Evolutionary conservation across 1,140 invertebrate species (phyloP).

Genomic region (Holcopasites calliopsidis): DNA sequence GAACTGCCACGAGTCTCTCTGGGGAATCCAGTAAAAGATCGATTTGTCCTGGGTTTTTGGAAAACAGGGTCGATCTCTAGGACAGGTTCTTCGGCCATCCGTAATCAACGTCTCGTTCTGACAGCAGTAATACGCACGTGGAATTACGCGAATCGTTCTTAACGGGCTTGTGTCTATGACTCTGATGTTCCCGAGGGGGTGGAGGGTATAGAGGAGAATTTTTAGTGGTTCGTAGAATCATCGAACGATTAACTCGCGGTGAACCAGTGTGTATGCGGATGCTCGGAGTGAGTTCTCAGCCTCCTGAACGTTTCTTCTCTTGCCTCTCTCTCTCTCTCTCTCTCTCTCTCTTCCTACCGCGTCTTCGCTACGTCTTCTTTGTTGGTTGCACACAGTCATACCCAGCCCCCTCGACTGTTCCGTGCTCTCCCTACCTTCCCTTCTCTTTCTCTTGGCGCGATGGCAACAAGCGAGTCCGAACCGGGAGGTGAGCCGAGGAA

Average conservation of each 20-base stretch:
- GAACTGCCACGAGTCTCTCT: background rate
- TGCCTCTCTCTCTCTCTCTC: too few relatives aligned
- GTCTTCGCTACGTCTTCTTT: conserved; percentile 21
- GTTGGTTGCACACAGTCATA: background rate
- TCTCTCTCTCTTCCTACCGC: background rate
- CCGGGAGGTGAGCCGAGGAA: conserved; percentile 55
- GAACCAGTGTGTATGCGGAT: conserved; percentile 46
- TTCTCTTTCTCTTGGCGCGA: conserved; percentile 9
- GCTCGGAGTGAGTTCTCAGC: conserved; percentile 63
- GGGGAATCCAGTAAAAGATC: background rate
- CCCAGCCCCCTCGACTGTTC: background rate
- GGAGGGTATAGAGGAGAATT: background rate
- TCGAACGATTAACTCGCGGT: conserved; percentile 37
- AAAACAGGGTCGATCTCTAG: too few relatives aligned
- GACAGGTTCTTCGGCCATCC: too few relatives aligned
- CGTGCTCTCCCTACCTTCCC: conserved; percentile 5
- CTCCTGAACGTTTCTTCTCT: conserved; percentile 49
- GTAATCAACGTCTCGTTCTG: too few relatives aligned
- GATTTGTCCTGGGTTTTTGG: background rate
- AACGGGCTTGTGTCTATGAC: conserved; percentile 48
- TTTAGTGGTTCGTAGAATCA: background rate
- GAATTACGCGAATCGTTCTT: conserved; percentile 44
- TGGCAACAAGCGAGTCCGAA: conserved; percentile 60
- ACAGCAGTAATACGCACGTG: conserved; percentile 52
- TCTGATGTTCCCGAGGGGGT: conserved; percentile 47